These are phyloP conservation scores for Plagodis dolabraria DNA, from an alignment of 2,888 invertebrate species.

Conservation along the genomic window DNA sequence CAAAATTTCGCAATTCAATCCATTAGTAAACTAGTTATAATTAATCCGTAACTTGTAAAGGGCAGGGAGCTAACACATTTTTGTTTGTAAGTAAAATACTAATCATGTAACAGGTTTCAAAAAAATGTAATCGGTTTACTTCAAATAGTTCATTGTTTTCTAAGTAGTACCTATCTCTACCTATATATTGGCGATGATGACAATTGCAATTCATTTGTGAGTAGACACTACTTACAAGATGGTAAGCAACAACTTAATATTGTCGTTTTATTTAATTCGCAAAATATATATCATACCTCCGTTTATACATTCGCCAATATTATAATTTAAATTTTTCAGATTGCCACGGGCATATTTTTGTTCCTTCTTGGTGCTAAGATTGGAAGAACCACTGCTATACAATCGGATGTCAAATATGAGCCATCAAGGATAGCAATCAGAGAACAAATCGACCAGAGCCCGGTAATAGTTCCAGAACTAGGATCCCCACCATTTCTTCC, in stretches of 20 bases:
- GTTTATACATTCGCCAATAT: background rate
- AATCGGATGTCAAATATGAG: conserved; percentile 36
- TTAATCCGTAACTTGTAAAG: conserved; percentile 19
- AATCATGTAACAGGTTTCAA: conserved; percentile 27
- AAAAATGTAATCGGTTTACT: conserved; percentile 17
- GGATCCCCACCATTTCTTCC: conserved; percentile 37
- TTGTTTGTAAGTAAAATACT: conserved; percentile 2
- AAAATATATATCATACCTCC: no score
- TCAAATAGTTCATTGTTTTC: background rate
- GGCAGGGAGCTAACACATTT: conserved; percentile 4
- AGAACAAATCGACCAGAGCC: conserved; percentile 33
- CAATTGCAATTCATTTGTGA: conserved; percentile 17
- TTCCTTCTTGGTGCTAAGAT: conserved; percentile 44
- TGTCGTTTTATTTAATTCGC: background rate
- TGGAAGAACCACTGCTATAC: conserved; percentile 25
- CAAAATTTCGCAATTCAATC: conserved; percentile 13
- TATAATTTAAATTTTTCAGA: conserved; percentile 40
- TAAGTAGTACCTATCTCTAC: conserved; percentile 3
- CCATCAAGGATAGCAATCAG: conserved; percentile 38
- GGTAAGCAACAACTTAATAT: conserved; percentile 20
- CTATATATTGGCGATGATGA: conserved; percentile 24
- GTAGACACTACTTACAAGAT: conserved; percentile 13
- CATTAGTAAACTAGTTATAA: conserved; percentile 19
- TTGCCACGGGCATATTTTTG: conserved; percentile 35
- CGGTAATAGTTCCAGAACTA: conserved; percentile 22